phyloP scores from a whole-genome alignment of 2,113 vertebrate species.

The Myocastor coypus region DNA sequence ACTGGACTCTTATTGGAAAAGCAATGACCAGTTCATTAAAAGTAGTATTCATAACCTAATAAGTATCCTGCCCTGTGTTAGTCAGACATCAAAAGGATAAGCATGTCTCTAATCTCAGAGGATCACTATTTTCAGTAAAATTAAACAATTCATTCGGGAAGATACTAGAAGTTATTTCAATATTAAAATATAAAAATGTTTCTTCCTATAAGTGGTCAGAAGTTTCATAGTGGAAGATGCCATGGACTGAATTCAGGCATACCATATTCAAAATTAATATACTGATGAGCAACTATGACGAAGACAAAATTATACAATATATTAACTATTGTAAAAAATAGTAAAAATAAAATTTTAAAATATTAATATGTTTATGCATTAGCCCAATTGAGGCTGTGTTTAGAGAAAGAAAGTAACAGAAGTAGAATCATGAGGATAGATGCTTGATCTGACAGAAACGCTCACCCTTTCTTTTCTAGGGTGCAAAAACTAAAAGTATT shows the following conservation, averaged over 20 bases:
- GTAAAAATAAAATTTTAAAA: too few relatives aligned
- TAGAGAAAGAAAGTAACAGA: too few relatives aligned
- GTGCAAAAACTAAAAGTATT: background rate
- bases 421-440: background rate
- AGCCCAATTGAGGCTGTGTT: too few relatives aligned
- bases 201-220: background rate
- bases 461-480: background rate
- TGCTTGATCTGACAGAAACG: background rate
- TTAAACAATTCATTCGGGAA: background rate
- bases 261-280: background rate
- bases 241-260: background rate
- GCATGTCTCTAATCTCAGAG: background rate
- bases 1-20: background rate
- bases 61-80: background rate
- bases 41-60: conserved; percentile 18
- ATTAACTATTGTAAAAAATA: too few relatives aligned
- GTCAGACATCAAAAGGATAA: conserved; percentile 1
- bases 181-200: background rate
- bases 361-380: too few relatives aligned
- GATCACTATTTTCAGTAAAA: background rate
- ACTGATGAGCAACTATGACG: background rate
- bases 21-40: conserved; percentile 10
- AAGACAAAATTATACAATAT: too few relatives aligned
- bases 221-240: background rate
- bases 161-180: background rate